Percentiles rank a stretch among this genome's conserved stretches.
These are phyloP conservation scores for Phthorimaea operculella DNA, from an alignment of 1,140 invertebrate genomes.

Conservation along the genomic window DNA sequence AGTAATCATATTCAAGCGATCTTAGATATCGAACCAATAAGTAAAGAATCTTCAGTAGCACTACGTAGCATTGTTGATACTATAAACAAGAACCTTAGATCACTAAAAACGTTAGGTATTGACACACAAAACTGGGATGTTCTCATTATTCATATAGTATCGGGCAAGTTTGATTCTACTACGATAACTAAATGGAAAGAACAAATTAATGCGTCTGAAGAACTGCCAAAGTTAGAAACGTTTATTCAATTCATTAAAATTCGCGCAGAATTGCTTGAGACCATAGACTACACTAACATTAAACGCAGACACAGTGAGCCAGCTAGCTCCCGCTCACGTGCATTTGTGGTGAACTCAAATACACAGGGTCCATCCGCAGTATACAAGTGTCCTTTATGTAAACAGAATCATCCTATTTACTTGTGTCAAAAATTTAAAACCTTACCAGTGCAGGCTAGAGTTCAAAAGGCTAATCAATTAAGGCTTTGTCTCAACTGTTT, in stretches of 20 bases:
- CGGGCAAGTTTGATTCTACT: background rate
- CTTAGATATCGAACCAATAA: background rate
- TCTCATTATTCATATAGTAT: background rate
- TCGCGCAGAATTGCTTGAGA: slow-evolving; percentile 4
- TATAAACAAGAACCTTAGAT: background rate
- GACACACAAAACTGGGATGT: background rate
- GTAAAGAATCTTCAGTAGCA: background rate
- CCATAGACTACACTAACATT: background rate
- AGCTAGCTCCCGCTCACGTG: too few relatives aligned
- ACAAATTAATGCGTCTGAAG: background rate
- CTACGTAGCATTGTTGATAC: background rate
- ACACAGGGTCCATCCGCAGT: background rate
- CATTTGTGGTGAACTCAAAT: background rate
- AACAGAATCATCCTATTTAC: slow-evolving; percentile 9
- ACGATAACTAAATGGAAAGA: background rate
- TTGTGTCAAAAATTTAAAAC: slow-evolving; percentile 8
- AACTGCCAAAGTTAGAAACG: background rate
- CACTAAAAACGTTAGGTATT: background rate
- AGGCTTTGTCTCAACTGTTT: slow-evolving; percentile 11
- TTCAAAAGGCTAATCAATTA: background rate
- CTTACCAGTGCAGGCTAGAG: background rate
- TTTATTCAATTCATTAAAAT: slow-evolving; percentile 3
- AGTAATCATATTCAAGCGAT: slow-evolving; percentile 1
- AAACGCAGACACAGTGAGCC: slow-evolving; percentile 5
- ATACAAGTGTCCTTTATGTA: slow-evolving; percentile 10